Base-by-base conservation (phyloP, 2,888 invertebrate genomes). In the Druceiella hillmani region DNA sequence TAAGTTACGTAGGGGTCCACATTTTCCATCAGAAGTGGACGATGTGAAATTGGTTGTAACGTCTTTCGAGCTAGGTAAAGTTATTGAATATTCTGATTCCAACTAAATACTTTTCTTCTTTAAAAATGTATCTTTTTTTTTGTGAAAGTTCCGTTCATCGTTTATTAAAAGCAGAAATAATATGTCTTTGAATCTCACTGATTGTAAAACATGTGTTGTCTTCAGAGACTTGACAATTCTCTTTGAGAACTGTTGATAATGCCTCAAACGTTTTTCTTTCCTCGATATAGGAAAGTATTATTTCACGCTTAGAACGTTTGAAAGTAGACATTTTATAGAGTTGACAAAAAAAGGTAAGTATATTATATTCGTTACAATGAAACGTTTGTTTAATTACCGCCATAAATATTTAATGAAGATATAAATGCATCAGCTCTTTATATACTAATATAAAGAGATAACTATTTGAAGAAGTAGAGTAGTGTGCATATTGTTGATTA, bases 211-310 rank as follows among this genome's bases (percentile, higher is more conserved):
- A 20, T 20, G n/a, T 12, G 11, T 27, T 27, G 27, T 27, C 27
- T 27, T 27, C 27, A 27, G 27, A 27, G 11, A 27, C 27, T 27
- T 27, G 5, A 27, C 12, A 27, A 27, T 10, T 27, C 12, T 10
- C 27, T 27, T 27, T 27, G 9, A 27, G 11, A 27, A 27, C 27
- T 27, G 9, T 27, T 27, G 27, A 27, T 27, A 27, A 27, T 27
- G 27, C 11, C 12, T 7, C 27, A 27, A 7, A 10, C 12, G 27
- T 27, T 27, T 27, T 27, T 27, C 27, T 12, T 10, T 12, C 11
- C 12, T 27, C 27, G 11, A 27, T 27, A 10, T 27, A 27, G 5
- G 5, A 27, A 27, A 27, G 27, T 7, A 27, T 27, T 27, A 5
- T 7, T 27, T 27, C 27, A 11, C 27, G 11, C 12, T 7, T 27